These are phyloP conservation scores for Triplophysa dalaica DNA, from an alignment of 2,113 vertebrate genomes.

Conservation along the genomic window DNA sequence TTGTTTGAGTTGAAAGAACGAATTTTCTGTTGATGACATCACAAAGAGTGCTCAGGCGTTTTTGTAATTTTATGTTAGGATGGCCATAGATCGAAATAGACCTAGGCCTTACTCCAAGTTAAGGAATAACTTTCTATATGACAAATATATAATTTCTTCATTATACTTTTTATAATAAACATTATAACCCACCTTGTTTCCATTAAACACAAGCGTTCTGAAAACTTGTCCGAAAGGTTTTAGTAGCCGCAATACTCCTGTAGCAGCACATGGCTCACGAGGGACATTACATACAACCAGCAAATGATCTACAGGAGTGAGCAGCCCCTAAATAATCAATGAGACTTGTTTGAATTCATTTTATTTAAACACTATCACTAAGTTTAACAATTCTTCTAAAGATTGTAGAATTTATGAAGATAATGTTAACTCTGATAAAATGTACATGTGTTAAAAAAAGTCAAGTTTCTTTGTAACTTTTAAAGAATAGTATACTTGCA, in stretches of 20 bases:
- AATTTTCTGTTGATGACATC: too few relatives aligned
- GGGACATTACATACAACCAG: conserved; percentile 37
- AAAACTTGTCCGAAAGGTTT: conserved; percentile 32
- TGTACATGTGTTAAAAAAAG: too few relatives aligned
- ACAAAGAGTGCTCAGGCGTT: too few relatives aligned
- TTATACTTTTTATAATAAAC: not conserved
- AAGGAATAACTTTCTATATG: too few relatives aligned
- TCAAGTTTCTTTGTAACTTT: not conserved
- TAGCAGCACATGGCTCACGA: conserved; percentile 1
- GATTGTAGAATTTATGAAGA: too few relatives aligned
- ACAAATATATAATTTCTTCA: too few relatives aligned
- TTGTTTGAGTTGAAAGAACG: too few relatives aligned
- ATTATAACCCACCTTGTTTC: conserved; percentile 14
- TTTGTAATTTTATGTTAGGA: too few relatives aligned
- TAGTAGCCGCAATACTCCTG: conserved; percentile 11
- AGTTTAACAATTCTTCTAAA: not conserved
- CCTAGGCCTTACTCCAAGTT: too few relatives aligned
- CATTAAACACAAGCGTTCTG: not conserved
- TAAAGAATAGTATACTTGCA: conserved; percentile 11
- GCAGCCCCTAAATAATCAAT: conserved; percentile 6
- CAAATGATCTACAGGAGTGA: not conserved
- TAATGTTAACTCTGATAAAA: too few relatives aligned
- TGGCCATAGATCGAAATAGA: too few relatives aligned
- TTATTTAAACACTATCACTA: not conserved
- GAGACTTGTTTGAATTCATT: not conserved